A percentile compares a stretch with the other conserved stretches of the same genome.
Evolutionary conservation across 2,797 vertebrate species (phyloP).

Genomic region (Chloroceryle inda): DNA sequence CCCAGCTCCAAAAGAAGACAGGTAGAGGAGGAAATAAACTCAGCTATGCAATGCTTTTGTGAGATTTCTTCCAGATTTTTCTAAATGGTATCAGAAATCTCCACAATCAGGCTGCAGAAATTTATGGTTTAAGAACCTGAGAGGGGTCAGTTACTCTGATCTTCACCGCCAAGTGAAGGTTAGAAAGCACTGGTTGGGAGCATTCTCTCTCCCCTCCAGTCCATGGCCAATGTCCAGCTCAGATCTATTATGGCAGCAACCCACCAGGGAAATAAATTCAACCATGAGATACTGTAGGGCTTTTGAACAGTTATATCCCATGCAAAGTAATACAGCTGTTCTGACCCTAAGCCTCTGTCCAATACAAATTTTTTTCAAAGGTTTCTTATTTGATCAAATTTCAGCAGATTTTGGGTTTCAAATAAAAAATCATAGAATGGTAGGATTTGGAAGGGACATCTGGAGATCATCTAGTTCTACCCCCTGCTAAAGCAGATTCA

Average conservation of each 20-base stretch:
- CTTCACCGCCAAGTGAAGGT: neutral
- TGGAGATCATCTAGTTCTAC: no score
- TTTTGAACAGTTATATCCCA: neutral
- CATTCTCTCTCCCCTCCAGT: neutral
- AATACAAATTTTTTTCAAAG: neutral
- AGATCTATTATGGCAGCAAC: neutral
- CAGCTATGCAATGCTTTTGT: slow-evolving; percentile 7
- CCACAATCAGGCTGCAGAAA: neutral
- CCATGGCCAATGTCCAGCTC: fast-evolving
- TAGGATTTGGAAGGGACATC: neutral
- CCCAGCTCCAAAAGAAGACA: slow-evolving; percentile 32
- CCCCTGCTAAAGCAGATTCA: no score
- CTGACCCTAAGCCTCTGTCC: neutral
- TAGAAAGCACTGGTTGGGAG: neutral
- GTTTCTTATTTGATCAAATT: neutral
- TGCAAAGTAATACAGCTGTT: neutral
- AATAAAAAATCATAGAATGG: neutral
- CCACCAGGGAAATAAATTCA: neutral
- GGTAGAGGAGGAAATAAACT: neutral
- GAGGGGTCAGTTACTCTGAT: fast-evolving
- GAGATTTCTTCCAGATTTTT: slow-evolving; percentile 14
- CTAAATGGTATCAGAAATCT: slow-evolving; percentile 11
- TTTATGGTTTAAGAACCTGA: neutral
- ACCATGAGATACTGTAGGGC: fast-evolving
- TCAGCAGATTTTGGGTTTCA: neutral